Evolutionary conservation across 2,888 invertebrate species (phyloP), one percentile per base, ranked within the genome.

Genomic region (Nudaria mundana): DNA sequence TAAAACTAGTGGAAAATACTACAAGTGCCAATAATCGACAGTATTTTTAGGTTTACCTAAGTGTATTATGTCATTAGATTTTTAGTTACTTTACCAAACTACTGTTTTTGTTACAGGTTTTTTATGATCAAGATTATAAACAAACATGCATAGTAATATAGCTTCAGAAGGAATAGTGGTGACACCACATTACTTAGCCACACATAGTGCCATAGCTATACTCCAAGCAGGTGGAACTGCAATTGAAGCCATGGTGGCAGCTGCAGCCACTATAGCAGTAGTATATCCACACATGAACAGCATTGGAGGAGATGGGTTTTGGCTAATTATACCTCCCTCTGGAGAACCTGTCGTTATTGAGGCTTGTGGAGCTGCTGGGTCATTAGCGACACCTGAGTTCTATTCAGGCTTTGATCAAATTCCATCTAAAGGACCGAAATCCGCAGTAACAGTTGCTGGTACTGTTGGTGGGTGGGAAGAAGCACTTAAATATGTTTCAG

Each of bases 261-360:
- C 86, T 4, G 87, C 87, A 7, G 86, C 87, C 1, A 86, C 85
- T 0, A 61, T 85, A 23, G 63, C 84, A 1, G 85, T 87, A 2
- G 81, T 85, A 0, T 85, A 82, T 33, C 87, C 87, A 13, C 83
- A 86, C 32, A 83, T 83, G 84, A 86, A 82, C 45, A 61, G 77
- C 35, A 81, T 87, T 16, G 87, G 86, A 1, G 86, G 87, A 1
- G 87, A 87, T 42, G 71, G 80, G 0, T 83, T 83, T 49, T 87
- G 86, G 87, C 71, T 87, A 0, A 86, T 87, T 8, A 33, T 84
- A 5, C 84, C 86, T 11, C 87, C 87, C 6, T 50, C 70, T 8
- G 81, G 69, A 7, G 78, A 83, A 0, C 84, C 82, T 6, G 25
- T 86, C 3, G 81, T 62, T 2, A 86, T 87, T 8, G 85, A 87